Evolutionary conservation across 1,140 invertebrate genomes (phyloP).

Genomic region (Philaenus spumarius): DNA sequence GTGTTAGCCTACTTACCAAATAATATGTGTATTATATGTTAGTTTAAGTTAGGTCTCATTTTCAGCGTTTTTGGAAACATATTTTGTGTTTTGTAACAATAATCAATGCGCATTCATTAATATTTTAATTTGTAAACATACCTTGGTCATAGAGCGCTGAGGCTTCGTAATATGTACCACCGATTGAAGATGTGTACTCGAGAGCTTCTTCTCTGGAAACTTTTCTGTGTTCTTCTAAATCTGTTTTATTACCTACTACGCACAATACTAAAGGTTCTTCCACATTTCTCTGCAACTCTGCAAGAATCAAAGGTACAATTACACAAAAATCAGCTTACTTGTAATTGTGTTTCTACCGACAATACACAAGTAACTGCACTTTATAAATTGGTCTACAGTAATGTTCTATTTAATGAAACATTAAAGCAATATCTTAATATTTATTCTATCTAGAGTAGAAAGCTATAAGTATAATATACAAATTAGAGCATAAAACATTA

Average conservation of each 20-base stretch:
- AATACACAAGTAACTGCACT: neutral
- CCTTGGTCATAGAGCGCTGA: conserved; percentile 69
- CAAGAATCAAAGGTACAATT: conserved; percentile 24
- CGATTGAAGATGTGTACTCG: conserved; percentile 71
- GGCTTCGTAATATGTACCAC: conserved; percentile 75
- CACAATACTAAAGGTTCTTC: conserved; percentile 65
- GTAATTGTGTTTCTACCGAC: neutral
- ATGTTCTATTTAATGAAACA: too few relatives aligned
- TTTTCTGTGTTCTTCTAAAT: conserved; percentile 55
- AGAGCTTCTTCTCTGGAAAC: conserved; percentile 61
- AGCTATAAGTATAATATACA: too few relatives aligned
- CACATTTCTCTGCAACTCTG: conserved; percentile 67
- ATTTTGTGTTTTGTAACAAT: too few relatives aligned
- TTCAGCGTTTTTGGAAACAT: too few relatives aligned
- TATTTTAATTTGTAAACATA: conserved; percentile 29
- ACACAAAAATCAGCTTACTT: neutral
- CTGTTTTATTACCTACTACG: conserved; percentile 81
- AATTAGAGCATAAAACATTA: too few relatives aligned
- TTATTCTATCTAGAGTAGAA: too few relatives aligned
- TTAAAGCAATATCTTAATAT: too few relatives aligned
- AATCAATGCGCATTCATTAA: too few relatives aligned
- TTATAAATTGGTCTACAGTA: neutral
- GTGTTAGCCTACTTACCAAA: too few relatives aligned
- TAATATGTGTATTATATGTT: too few relatives aligned
- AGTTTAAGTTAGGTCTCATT: too few relatives aligned